phyloP scores from a whole-genome alignment of 2,797 vertebrate genomes.

The Eurystomus glaucurus region DNA sequence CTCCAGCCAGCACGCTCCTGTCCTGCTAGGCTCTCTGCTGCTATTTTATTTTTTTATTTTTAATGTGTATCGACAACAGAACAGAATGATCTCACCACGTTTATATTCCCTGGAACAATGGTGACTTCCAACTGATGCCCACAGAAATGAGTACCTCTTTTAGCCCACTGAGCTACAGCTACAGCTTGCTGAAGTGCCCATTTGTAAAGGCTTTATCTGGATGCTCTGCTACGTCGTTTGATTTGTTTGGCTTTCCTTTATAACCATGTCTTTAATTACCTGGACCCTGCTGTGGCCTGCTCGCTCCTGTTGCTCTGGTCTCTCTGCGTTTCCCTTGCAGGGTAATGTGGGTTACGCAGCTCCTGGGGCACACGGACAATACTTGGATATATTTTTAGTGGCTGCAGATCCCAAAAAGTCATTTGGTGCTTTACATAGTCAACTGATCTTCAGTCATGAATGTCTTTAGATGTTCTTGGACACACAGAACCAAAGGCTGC shows the following conservation, averaged over 20 bases:
- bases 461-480: constrained; percentile 34
- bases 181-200: not conserved
- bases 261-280: constrained; percentile 24
- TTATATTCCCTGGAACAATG: not conserved
- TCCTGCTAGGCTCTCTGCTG: not conserved
- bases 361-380: constrained; percentile 40
- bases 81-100: constrained; percentile 33
- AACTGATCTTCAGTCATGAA: constrained; percentile 1
- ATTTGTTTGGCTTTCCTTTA: constrained; percentile 36
- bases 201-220: constrained; percentile 21
- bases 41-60: not conserved
- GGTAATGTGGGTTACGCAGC: not conserved
- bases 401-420: constrained; percentile 12
- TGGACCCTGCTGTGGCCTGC: constrained; percentile 2
- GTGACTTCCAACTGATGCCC: constrained; percentile 30
- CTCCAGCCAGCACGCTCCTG: not conserved
- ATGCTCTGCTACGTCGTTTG: not conserved
- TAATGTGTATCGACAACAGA: constrained; percentile 5
- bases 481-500: not conserved
- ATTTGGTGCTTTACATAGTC: constrained; percentile 35
- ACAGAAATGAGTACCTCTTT: constrained; percentile 17
- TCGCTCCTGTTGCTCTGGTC: not conserved
- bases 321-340: constrained; percentile 7
- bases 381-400: constrained; percentile 61
- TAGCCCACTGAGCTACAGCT: not conserved